Conservation (phyloP, 2,888 invertebrate species). For the Ormyrus rosae region DNA sequence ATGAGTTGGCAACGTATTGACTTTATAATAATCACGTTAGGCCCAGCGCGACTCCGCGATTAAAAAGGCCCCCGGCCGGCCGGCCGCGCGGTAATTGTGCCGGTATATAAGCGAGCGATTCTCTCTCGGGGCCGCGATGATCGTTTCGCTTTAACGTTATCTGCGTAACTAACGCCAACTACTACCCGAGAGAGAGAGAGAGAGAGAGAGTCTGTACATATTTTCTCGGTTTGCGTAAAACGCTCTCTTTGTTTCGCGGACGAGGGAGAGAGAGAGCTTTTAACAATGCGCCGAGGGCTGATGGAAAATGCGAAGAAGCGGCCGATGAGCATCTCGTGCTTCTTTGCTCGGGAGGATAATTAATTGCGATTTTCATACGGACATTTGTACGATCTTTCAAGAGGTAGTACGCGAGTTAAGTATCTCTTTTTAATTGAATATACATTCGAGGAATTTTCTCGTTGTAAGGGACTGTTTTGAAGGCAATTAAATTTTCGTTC, state of each 20-base stretch:
- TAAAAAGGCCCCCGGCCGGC: slow-evolving; percentile 38
- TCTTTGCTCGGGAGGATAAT: not conserved
- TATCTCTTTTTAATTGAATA: too few relatives aligned
- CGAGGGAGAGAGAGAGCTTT: not conserved
- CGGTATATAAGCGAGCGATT: slow-evolving; percentile 41
- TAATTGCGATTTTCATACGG: too few relatives aligned
- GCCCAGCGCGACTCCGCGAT: slow-evolving; percentile 43
- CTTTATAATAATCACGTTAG: slow-evolving; percentile 76
- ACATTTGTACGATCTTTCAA: too few relatives aligned
- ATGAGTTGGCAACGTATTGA: slow-evolving; percentile 76
- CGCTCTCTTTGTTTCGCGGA: slow-evolving; percentile 31
- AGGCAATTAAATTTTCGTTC: slow-evolving; percentile 37
- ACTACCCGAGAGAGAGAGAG: too few relatives aligned
- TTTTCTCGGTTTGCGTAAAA: slow-evolving; percentile 36
- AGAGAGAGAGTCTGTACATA: not conserved
- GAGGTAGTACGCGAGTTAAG: too few relatives aligned
- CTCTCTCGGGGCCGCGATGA: slow-evolving; percentile 34
- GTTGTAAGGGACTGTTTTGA: not conserved
- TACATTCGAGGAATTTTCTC: not conserved
- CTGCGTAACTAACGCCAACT: slow-evolving; percentile 17
- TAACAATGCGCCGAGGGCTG: slow-evolving; percentile 14
- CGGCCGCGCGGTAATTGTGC: slow-evolving; percentile 39
- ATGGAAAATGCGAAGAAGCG: not conserved
- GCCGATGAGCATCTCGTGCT: not conserved
- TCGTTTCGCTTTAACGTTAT: slow-evolving; percentile 52